Percentiles rank a stretch among this genome's conserved stretches.
These are phyloP conservation scores for Poecile montanus DNA, from an alignment of 2,797 vertebrate genomes.

Conservation along the genomic window DNA sequence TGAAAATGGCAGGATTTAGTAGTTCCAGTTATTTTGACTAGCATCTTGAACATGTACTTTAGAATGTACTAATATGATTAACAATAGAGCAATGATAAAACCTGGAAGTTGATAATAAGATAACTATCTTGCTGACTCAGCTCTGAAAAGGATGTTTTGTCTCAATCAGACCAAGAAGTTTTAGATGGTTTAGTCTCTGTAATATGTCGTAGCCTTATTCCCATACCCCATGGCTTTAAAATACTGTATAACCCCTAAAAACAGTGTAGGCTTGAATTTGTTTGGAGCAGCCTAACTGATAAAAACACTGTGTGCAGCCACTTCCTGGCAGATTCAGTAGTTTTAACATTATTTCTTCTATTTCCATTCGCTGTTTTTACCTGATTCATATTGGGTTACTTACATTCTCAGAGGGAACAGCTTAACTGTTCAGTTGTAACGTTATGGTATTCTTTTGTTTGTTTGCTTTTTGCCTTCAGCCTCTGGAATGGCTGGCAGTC, in stretches of 20 bases:
- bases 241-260: background rate
- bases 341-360: background rate
- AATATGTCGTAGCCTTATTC: background rate
- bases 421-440: background rate
- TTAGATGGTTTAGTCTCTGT: background rate
- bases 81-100: background rate
- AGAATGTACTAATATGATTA: background rate
- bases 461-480: background rate
- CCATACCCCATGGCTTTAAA: background rate
- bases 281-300: background rate
- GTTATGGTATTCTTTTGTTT: background rate
- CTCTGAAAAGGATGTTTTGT: background rate
- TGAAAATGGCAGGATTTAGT: background rate
- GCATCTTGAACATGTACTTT: background rate
- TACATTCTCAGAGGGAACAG: background rate
- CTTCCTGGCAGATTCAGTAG: background rate
- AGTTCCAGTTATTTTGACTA: background rate
- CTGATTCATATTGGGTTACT: background rate
- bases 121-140: background rate
- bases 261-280: background rate
- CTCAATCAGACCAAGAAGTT: background rate
- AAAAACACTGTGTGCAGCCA: background rate
- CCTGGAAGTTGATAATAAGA: background rate
- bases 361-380: background rate
- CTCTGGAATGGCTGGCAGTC: background rate